Evolutionary conservation across 2,888 invertebrate genomes (phyloP).

Genomic region (Polia nebulosa): DNA sequence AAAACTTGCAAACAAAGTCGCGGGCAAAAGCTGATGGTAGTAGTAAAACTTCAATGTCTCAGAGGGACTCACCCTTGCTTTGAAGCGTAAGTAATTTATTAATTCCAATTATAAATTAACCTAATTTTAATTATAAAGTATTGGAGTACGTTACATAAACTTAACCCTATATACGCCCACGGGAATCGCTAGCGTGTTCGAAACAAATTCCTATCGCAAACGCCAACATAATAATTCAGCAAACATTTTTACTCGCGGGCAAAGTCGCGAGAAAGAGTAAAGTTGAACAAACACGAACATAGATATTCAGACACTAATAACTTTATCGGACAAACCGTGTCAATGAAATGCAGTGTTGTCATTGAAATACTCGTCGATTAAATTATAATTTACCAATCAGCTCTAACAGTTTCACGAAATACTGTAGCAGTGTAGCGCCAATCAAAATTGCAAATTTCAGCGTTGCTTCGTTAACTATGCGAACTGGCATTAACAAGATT

Average conservation of each 20-base stretch:
- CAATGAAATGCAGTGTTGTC: slow-evolving; percentile 66
- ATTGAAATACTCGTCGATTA: slow-evolving; percentile 71
- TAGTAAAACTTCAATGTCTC: background rate
- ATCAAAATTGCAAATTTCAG: slow-evolving; percentile 89
- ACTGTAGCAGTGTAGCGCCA: slow-evolving; percentile 79
- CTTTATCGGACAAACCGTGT: slow-evolving; percentile 51
- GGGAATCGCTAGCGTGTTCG: slow-evolving; percentile 49
- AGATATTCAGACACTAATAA: slow-evolving; percentile 48
- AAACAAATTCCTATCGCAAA: slow-evolving; percentile 47
- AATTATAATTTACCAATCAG: slow-evolving; percentile 81
- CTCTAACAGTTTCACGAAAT: slow-evolving; percentile 74
- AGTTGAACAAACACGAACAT: slow-evolving; percentile 45
- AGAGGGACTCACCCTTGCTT: background rate
- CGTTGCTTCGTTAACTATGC: slow-evolving; percentile 85
- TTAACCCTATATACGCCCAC: slow-evolving; percentile 18
- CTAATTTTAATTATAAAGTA: slow-evolving; percentile 43
- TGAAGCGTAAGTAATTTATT: slow-evolving; percentile 19
- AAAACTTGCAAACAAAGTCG: background rate
- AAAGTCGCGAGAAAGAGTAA: slow-evolving; percentile 25
- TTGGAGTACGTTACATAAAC: slow-evolving; percentile 30
- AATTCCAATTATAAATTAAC: slow-evolving; percentile 44
- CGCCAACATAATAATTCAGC: slow-evolving; percentile 41
- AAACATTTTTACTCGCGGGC: slow-evolving; percentile 49
- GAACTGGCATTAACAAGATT: slow-evolving; percentile 77
- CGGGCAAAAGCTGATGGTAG: background rate